These are phyloP conservation scores for Caenorhabditis becei DNA, from an alignment of 2,888 invertebrate species.

Conservation along the genomic window DNA sequence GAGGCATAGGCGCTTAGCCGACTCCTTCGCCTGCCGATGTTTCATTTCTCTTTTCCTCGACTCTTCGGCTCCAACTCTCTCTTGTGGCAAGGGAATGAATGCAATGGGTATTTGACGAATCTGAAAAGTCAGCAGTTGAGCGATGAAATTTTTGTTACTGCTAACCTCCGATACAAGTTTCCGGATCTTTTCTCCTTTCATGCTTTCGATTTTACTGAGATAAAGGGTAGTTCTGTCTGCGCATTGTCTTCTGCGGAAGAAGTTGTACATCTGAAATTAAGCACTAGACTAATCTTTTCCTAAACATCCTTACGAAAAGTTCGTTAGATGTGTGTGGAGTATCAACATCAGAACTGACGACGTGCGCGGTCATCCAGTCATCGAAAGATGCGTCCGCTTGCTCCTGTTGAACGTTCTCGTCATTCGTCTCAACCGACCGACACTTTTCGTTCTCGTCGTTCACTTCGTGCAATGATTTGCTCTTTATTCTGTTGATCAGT, in stretches of 20 bases:
- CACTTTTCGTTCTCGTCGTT: neutral
- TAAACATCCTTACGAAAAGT: slow-evolving; percentile 26
- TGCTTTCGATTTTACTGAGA: slow-evolving; percentile 31
- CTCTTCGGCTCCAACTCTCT: slow-evolving; percentile 12
- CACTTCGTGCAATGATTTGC: neutral
- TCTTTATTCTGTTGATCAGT: neutral
- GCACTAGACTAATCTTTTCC: neutral
- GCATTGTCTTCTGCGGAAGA: slow-evolving; percentile 27
- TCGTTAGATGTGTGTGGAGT: neutral
- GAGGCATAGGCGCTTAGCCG: too few species aligned
- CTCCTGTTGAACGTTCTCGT: too few species aligned
- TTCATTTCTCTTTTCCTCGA: slow-evolving; percentile 8
- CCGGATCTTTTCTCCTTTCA: slow-evolving; percentile 25
- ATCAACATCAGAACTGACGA: too few species aligned
- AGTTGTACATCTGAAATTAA: slow-evolving; percentile 42
- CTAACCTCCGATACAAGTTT: slow-evolving; percentile 26
- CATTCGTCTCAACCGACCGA: too few species aligned
- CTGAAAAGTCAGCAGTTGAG: too few species aligned
- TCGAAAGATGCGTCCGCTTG: too few species aligned
- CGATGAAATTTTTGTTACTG: too few species aligned
- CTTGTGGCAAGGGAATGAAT: slow-evolving; percentile 7
- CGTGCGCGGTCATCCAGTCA: too few species aligned
- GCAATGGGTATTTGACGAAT: slow-evolving; percentile 19
- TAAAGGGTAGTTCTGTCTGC: slow-evolving; percentile 11
- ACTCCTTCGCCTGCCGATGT: slow-evolving; percentile 10